Base-by-base conservation (phyloP, 1,140 invertebrate species). In the Drosophila pachea region DNA sequence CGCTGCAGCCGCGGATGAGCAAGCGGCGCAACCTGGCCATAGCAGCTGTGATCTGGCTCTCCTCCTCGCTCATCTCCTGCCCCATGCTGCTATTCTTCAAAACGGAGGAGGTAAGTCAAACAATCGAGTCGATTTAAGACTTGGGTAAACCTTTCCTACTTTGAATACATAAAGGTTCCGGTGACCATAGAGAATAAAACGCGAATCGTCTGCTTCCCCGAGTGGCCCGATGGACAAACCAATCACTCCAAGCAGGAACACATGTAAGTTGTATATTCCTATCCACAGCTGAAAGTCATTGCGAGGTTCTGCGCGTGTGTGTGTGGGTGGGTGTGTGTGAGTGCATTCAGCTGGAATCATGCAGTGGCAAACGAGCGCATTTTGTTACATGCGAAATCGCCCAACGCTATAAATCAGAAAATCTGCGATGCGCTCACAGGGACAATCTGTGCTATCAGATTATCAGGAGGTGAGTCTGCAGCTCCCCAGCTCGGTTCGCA, bases 41-140 rank as follows among this genome's bases (percentile, higher is more conserved):
- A 42, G 95, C 95, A 0, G 90, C 94, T 1, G 90, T 92, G 22
- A 97, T 97, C 60, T 98, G 97, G 97, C 72, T 89, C 22, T 73
- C 93, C 5, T 94, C 95, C 5, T 92, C 92, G 0, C 88, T 94
- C 8, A 91, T 98, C 33, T 95, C 96, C 14, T 91, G 95, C 74
- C 97, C 97, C 2, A 95, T 95, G 90, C 90, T 97, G 22, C 90
- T 98, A 16, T 97, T 94, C 89, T 95, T 94, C 83, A 95, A 93
- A 5, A 96, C 95, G 0, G 92, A 91, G 52, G 88, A 90, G 52
- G 90, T 90, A 6, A 22, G 9, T 36, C 36, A 5, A 29, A 5
- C 35, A 53, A 52, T 16, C 7, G 4, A 7, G 2, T 11, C 14
- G 4, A 8, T 22, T 40, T n/a, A 11, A 22, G 11, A n/a, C 40